Evolutionary conservation across 2,888 invertebrate species (phyloP).

Genomic region (Tenthredo scrophulariae): DNA sequence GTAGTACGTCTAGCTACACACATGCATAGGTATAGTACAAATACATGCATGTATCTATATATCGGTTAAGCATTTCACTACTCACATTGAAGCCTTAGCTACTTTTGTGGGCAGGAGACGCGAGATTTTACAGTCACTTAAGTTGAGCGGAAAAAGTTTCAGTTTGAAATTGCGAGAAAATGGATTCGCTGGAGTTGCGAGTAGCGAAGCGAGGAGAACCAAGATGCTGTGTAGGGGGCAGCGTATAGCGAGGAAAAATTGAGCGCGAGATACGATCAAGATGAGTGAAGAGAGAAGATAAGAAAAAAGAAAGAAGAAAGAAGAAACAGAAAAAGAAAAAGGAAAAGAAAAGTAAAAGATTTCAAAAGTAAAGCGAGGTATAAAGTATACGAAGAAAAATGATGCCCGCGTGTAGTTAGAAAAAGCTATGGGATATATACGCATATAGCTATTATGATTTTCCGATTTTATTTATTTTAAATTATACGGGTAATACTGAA

Average conservation of each 20-base stretch:
- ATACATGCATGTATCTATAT: neutral
- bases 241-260: slow-evolving; percentile 8
- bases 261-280: slow-evolving; percentile 32
- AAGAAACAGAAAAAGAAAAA: neutral
- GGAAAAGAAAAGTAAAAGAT: neutral
- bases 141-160: slow-evolving; percentile 44
- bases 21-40: neutral
- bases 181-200: slow-evolving; percentile 18
- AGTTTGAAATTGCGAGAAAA: slow-evolving; percentile 50
- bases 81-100: neutral
- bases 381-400: neutral
- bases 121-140: slow-evolving; percentile 51
- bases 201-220: neutral
- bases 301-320: neutral
- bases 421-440: neutral
- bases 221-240: neutral
- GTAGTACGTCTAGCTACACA: neutral
- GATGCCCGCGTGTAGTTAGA: neutral
- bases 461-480: neutral
- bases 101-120: slow-evolving; percentile 27
- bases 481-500: neutral
- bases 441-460: neutral
- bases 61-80: slow-evolving; percentile 10
- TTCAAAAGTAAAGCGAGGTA: slow-evolving; percentile 10
- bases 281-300: neutral